Evolutionary conservation across 2,888 invertebrate species (phyloP).

Genomic region (Sylvicola cinctus): DNA sequence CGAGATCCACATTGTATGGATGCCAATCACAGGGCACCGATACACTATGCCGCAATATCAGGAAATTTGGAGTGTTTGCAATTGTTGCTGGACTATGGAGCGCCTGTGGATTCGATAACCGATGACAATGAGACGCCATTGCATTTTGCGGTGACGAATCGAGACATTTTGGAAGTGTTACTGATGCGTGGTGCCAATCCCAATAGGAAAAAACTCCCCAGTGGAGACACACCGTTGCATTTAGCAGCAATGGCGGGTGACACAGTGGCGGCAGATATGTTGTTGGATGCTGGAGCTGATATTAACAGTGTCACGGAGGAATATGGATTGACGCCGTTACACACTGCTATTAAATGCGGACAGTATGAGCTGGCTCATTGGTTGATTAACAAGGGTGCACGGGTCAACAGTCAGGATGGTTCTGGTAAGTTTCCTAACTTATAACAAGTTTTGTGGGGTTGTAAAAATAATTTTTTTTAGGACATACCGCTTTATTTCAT

Average conservation of each 20-base stretch:
- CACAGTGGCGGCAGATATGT: constrained; percentile 30
- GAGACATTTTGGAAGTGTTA: constrained; percentile 33
- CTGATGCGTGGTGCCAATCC: constrained; percentile 35
- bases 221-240: constrained; percentile 38
- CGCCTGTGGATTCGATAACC: constrained; percentile 37
- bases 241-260: constrained; percentile 36
- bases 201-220: constrained; percentile 33
- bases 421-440: too few relatives aligned
- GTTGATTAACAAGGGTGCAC: too few relatives aligned
- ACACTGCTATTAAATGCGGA: too few relatives aligned
- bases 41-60: constrained; percentile 53
- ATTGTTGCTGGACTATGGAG: constrained; percentile 38
- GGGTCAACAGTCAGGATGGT: too few relatives aligned
- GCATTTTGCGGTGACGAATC: constrained; percentile 42
- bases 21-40: constrained; percentile 31
- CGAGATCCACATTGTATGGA: constrained; percentile 21
- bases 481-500: too few relatives aligned
- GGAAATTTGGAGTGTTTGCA: constrained; percentile 39
- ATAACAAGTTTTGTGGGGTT: too few relatives aligned
- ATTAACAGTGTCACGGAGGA: too few relatives aligned
- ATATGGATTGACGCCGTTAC: too few relatives aligned
- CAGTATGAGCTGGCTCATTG: too few relatives aligned
- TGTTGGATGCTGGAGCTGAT: too few relatives aligned
- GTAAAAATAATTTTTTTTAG: too few relatives aligned
- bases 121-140: constrained; percentile 43